Conservation (phyloP, 2,113 vertebrate genomes). For the Garra rufa region DNA sequence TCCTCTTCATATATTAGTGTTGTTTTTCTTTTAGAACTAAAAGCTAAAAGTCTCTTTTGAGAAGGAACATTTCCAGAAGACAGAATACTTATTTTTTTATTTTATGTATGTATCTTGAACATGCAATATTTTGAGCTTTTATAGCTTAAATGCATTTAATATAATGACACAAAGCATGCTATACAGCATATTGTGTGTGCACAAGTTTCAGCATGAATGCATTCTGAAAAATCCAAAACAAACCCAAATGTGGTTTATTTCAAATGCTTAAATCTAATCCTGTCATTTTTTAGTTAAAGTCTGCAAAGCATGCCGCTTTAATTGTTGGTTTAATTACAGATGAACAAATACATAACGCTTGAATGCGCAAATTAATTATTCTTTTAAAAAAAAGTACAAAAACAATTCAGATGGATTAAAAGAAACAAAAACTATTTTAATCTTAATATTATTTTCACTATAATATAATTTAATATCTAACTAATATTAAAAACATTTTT, state of each 20-base stretch:
- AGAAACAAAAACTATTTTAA: not conserved
- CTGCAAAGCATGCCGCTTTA: not conserved
- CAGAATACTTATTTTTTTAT: not conserved
- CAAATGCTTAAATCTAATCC: not conserved
- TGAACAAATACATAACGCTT: not conserved
- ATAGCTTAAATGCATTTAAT: not conserved
- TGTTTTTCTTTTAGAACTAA: not conserved
- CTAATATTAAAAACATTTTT: too few relatives aligned
- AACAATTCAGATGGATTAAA: not conserved
- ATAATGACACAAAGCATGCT: not conserved
- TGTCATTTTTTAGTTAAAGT: not conserved
- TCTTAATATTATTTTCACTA: too few relatives aligned
- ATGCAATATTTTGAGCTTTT: not conserved
- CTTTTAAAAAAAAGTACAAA: not conserved
- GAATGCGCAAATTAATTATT: not conserved
- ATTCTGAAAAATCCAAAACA: not conserved
- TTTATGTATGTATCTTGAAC: not conserved
- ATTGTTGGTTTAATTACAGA: not conserved
- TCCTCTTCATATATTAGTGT: not conserved
- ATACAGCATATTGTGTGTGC: too few relatives aligned
- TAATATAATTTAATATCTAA: too few relatives aligned
- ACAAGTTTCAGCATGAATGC: too few relatives aligned
- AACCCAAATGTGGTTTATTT: not conserved
- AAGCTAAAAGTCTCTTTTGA: not conserved
- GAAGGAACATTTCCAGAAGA: not conserved